Evolutionary conservation across 2,797 vertebrate species (phyloP).

Genomic region (Crenuchus spilurus): DNA sequence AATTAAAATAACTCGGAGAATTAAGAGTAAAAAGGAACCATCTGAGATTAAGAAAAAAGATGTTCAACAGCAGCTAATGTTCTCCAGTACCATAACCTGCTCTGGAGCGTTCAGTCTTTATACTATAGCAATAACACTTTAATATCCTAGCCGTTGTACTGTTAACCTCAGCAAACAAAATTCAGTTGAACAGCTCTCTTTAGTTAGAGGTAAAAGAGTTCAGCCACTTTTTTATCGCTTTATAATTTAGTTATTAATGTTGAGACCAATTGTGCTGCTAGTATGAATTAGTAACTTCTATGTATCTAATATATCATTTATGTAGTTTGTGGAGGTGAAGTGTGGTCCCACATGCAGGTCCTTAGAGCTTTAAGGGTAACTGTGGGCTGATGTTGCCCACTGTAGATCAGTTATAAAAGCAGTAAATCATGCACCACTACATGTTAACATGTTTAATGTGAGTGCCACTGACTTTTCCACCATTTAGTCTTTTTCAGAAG

Average conservation of each 20-base stretch:
- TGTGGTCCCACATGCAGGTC: not conserved
- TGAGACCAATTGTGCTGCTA: too few species aligned
- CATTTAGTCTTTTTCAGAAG: slow-evolving; percentile 8
- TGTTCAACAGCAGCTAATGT: not conserved
- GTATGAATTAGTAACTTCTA: too few species aligned
- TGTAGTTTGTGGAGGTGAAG: not conserved
- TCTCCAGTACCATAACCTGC: not conserved
- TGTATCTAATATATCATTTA: too few species aligned
- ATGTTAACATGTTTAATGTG: not conserved
- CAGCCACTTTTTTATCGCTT: too few species aligned
- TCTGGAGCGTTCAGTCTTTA: not conserved
- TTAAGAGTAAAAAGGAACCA: not conserved
- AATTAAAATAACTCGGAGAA: not conserved
- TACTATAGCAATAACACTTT: not conserved
- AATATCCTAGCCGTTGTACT: not conserved
- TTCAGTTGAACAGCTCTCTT: not conserved
- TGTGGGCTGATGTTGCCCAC: too few species aligned
- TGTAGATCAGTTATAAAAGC: not conserved
- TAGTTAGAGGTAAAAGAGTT: not conserved
- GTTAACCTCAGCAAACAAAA: not conserved
- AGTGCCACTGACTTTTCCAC: not conserved
- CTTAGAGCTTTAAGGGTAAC: not conserved
- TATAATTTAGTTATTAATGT: not conserved
- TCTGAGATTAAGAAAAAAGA: not conserved
- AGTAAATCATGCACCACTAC: not conserved